Evolutionary conservation across 1,140 invertebrate genomes (phyloP), one percentile per base, ranked within the genome.

Genomic region (Calosoma granatense): DNA sequence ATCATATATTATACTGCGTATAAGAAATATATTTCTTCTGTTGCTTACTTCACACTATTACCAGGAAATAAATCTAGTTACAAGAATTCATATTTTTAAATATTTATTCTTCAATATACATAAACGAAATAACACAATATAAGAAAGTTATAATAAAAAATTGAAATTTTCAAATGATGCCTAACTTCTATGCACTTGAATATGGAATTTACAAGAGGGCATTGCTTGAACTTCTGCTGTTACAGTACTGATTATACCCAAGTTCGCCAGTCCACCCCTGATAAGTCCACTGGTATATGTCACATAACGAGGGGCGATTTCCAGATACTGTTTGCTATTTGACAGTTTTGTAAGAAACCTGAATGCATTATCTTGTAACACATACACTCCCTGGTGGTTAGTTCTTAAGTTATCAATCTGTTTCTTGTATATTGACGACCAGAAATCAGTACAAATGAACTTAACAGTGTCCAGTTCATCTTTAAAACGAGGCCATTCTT

Each of bases 381-480:
- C 93, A 76, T 98, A 99, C 21, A 97, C 90, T 4, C 96, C 96
- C 72, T 97, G 92, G 74, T 99, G 94, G 75, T 99, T 99, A 14
- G 97, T 99, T 63, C 95, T 76, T n/a, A 99, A 76, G 75, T 98
- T 98, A 70, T 99, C 96, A 56, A 98, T 93, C 75, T 98, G 95
- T 72, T 98, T 99, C 66, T 96, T 96, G 71, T 96, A 98, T 19
- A 98, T 82, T 22, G 87, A 85, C 20, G 86, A 88, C 97, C 97
- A 99, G 67, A 98, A 97, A 70, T 99, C 97, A 61, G 97, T 99
- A 69, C 97, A 99, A 39, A 99, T 93, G 65, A 98, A 99, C 73
- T 99, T 99, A 77, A 99, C 92, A 20, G 92, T 95, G 64, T 99
- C 97, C 23, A 99, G 70, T 74, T 99, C 97, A 77, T 98, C 94